Conservation (phyloP, 2,113 vertebrate genomes). For the Anhinga rufa region DNA sequence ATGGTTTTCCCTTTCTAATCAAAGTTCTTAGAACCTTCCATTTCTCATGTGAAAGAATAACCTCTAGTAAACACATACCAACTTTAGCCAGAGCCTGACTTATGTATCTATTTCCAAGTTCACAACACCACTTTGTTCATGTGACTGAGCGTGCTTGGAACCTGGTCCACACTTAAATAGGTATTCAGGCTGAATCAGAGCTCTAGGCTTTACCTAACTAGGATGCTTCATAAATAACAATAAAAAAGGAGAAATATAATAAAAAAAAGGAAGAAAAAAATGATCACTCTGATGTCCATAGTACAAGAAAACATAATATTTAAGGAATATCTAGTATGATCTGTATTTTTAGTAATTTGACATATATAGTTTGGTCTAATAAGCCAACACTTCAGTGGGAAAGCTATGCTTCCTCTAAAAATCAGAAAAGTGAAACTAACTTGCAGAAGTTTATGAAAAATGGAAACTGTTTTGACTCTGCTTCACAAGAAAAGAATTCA, state of each 20-base stretch:
- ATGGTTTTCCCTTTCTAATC: neutral
- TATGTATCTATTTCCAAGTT: neutral
- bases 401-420: constrained; percentile 16
- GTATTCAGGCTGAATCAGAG: neutral
- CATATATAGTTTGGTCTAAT: constrained; percentile 18
- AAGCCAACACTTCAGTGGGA: neutral
- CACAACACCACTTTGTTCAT: neutral
- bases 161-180: neutral
- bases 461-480: constrained; percentile 60
- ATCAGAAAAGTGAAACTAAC: constrained; percentile 55
- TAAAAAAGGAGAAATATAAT: neutral
- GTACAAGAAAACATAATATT: neutral
- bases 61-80: neutral
- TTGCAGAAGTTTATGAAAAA: constrained; percentile 34
- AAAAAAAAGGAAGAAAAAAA: neutral
- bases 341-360: constrained; percentile 14
- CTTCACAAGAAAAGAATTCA: constrained; percentile 67
- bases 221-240: neutral
- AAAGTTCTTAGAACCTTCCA: neutral
- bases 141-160: neutral
- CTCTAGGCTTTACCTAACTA: neutral
- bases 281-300: neutral
- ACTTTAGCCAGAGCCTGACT: neutral
- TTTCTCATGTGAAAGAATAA: neutral
- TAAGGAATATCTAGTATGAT: neutral